Conservation (phyloP, 2,797 vertebrate genomes). For the Bovichtus diacanthus region DNA sequence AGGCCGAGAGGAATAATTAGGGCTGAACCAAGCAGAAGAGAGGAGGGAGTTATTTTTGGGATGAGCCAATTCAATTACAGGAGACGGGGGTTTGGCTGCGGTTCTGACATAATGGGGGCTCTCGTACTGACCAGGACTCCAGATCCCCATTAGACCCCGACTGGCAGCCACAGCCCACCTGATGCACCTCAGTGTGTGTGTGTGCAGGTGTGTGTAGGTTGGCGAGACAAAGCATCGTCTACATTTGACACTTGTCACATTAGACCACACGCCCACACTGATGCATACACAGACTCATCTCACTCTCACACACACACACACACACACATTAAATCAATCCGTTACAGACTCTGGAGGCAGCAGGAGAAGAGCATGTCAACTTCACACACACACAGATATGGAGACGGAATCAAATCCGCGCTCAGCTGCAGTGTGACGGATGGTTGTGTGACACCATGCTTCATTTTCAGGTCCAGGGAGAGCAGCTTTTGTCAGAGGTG, state of each 20-base stretch:
- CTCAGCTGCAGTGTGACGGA: conserved; percentile 40
- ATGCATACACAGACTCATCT: neutral
- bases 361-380: conserved; percentile 21
- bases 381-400: conserved; percentile 27
- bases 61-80: conserved; percentile 68
- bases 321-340: conserved; percentile 48
- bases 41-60: conserved; percentile 61
- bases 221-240: conserved; percentile 11
- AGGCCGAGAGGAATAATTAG: conserved; percentile 65
- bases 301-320: neutral
- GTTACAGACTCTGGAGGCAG: conserved; percentile 37
- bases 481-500: conserved; percentile 48
- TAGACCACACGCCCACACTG: conserved; percentile 34
- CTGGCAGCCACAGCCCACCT: conserved; percentile 36
- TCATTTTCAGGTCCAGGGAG: conserved; percentile 47
- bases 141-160: conserved; percentile 53
- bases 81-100: conserved; percentile 27
- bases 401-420: conserved; percentile 26
- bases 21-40: conserved; percentile 42
- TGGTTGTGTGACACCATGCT: conserved; percentile 35
- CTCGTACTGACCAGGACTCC: conserved; percentile 31
- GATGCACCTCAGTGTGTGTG: conserved; percentile 12
- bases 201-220: conserved; percentile 20
- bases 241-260: conserved; percentile 56
- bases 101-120: conserved; percentile 63